Evolutionary conservation across 2,888 invertebrate genomes (phyloP).

Genomic region (Eupeodes latifasciatus): DNA sequence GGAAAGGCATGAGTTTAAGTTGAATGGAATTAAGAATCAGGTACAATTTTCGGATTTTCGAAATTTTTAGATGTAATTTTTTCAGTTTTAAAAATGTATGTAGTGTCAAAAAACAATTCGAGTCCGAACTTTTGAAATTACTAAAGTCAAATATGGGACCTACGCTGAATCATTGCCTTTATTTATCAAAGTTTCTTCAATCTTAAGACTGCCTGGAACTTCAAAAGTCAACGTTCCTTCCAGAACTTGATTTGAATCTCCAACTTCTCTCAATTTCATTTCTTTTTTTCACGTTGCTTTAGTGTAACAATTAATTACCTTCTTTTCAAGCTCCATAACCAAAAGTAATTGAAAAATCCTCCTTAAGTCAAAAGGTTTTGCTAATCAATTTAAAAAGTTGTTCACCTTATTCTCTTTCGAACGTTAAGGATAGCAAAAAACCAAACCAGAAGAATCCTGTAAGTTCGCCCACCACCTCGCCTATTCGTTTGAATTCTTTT

Average conservation of each 20-base stretch:
- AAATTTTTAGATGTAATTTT: too few relatives aligned
- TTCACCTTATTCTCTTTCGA: constrained; percentile 56
- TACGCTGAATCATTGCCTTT: too few relatives aligned
- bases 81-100: too few relatives aligned
- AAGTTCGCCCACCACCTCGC: neutral
- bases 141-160: too few relatives aligned
- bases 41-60: too few relatives aligned
- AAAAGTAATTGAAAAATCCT: constrained; percentile 53
- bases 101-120: too few relatives aligned
- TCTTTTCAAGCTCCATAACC: neutral
- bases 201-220: neutral
- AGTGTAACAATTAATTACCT: constrained; percentile 37
- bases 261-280: neutral
- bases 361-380: constrained; percentile 48
- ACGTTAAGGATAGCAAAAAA: constrained; percentile 18
- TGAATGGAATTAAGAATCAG: neutral
- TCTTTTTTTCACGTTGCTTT: neutral
- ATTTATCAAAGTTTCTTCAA: too few relatives aligned
- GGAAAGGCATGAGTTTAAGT: neutral
- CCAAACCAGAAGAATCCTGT: neutral
- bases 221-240: neutral
- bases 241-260: neutral
- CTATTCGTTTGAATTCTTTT: constrained; percentile 19
- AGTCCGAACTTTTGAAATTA: too few relatives aligned
- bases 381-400: constrained; percentile 68